Evolutionary conservation across 1,140 invertebrate species (phyloP).

Genomic region (Drosophila kurseongensis): DNA sequence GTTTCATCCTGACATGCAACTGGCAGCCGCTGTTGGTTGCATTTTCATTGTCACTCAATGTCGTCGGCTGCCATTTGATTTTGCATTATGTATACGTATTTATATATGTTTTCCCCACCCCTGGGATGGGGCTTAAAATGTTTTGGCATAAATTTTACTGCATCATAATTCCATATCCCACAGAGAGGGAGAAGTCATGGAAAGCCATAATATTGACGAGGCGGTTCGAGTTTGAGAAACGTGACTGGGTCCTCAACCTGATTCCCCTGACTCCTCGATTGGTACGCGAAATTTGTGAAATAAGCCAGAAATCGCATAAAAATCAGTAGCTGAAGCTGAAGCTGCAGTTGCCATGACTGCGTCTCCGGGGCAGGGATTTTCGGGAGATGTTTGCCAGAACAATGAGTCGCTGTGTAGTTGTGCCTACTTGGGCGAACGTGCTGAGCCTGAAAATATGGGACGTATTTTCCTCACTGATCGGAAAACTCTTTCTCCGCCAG

Average conservation of each 20-base stretch:
- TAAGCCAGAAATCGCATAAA: constrained; percentile 77
- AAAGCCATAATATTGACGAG: constrained; percentile 71
- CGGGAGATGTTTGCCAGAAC: constrained; percentile 38
- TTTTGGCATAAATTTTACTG: constrained; percentile 58
- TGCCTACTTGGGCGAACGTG: constrained; percentile 60
- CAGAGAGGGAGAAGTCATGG: constrained; percentile 30
- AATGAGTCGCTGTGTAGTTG: constrained; percentile 22
- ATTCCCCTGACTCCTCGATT: constrained; percentile 12
- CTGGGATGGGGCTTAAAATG: constrained; percentile 13
- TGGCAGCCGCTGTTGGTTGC: constrained; percentile 60
- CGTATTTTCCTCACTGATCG: constrained; percentile 50
- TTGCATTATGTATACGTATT: constrained; percentile 25
- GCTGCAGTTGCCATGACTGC: constrained; percentile 29
- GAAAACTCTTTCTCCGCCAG: constrained; percentile 42
- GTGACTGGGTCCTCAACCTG: constrained; percentile 30
- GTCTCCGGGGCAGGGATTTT: constrained; percentile 34
- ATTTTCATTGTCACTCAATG: constrained; percentile 54
- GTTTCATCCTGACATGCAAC: constrained; percentile 54
- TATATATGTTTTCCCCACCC: constrained; percentile 22
- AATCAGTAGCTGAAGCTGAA: constrained; percentile 50
- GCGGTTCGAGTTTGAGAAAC: constrained; percentile 26
- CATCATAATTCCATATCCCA: constrained; percentile 61
- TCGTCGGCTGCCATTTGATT: constrained; percentile 43
- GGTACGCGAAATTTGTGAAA: constrained; percentile 62
- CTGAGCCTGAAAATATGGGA: constrained; percentile 63